phyloP scores from a whole-genome alignment of 2,113 vertebrate species.

The Thymallus thymallus region DNA sequence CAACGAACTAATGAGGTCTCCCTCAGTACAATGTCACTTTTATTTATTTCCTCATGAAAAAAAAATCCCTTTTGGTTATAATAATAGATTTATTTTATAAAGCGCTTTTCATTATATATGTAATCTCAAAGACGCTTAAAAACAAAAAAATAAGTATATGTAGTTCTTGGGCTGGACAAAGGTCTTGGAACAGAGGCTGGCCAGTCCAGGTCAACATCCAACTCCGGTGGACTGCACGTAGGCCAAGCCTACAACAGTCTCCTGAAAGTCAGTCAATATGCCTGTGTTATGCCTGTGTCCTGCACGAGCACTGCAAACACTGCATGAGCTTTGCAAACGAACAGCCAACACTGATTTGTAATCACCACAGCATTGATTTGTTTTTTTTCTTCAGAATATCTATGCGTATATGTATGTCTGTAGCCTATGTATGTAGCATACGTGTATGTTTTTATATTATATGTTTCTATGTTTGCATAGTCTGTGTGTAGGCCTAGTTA shows the following conservation, averaged over 20 bases:
- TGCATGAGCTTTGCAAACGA: not conserved
- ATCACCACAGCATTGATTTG: not conserved
- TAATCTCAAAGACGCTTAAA: too few relatives aligned
- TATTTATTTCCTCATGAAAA: slow-evolving; percentile 85
- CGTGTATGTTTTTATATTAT: not conserved
- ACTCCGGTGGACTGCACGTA: too few relatives aligned
- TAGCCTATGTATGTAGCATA: not conserved
- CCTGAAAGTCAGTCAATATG: too few relatives aligned
- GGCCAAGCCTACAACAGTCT: too few relatives aligned
- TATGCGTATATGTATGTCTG: too few relatives aligned
- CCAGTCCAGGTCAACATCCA: too few relatives aligned
- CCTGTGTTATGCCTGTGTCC: too few relatives aligned
- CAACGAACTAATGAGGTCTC: slow-evolving; percentile 91
- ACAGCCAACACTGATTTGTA: not conserved
- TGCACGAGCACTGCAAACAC: not conserved
- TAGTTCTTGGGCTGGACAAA: too few relatives aligned
- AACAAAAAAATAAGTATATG: too few relatives aligned
- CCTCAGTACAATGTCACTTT: slow-evolving; percentile 84
- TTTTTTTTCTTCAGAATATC: not conserved
- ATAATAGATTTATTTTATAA: not conserved
- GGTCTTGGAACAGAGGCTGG: too few relatives aligned
- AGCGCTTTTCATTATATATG: too few relatives aligned
- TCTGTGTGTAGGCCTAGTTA: too few relatives aligned
- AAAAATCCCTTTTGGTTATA: not conserved
- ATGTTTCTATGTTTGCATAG: not conserved